Evolutionary conservation across 2,888 invertebrate species (phyloP), one percentile per base, ranked within the genome.

Genomic region (Diarsia dahlii): DNA sequence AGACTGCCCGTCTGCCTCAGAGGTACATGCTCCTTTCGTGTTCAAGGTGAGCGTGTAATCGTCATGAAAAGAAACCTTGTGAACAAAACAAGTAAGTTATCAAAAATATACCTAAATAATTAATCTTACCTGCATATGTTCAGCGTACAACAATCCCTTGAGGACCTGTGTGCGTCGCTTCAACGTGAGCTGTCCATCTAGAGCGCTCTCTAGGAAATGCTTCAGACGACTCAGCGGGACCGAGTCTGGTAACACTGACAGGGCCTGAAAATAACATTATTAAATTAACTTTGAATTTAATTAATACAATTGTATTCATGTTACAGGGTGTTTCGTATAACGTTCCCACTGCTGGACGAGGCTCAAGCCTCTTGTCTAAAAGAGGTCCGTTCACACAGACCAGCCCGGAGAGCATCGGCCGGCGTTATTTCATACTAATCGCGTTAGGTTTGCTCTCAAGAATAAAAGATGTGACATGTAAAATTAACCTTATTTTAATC

Each of bases 121-220:
- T 0, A 3, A 56, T 48, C 62, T 80, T 87, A 98, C 98, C 96
- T 99, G 98, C 80, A 98, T 96, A 93, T 98, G 98, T 93, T 99
- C 99, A 0, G 99, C 98, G 88, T 98, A 98, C 39, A 99, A 94
- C 60, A 99, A 95, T 12, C 99, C 98, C 89, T 98, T 98, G 80
- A 99, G 97, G 5, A 99, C 97, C 92, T 99, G 98, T 70, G 97
- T 97, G 70, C 97, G 97, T 79, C 99, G 97, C 87, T 98, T 97
- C 45, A 98, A 97, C 28, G 98, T 97, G 23, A 99, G 97, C 80
- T 98, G 97, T 23, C 97, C 97, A 80, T 98, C 98, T 23, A 98
- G 92, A 9, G 98, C 98, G n/a, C 98, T 97, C 90, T 98, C 98
- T 71, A 99, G 94, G 89, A 99, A 99, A 87, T 97, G 97, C 89